These are phyloP conservation scores for Luperina nickerlii DNA, from an alignment of 2,888 invertebrate species.

Conservation along the genomic window DNA sequence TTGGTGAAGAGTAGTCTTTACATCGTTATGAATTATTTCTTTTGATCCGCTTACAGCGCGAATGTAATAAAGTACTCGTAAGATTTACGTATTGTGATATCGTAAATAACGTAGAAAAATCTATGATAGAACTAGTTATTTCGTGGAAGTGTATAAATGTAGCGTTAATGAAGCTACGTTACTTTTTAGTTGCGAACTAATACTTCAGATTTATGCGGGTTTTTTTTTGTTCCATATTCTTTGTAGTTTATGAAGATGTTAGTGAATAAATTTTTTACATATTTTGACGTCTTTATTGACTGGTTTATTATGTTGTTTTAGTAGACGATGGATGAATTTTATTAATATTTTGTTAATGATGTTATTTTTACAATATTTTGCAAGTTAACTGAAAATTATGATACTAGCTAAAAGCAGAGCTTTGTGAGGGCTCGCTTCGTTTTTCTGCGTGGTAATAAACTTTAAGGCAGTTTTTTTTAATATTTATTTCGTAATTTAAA, in stretches of 20 bases:
- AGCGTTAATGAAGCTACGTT: constrained; percentile 30
- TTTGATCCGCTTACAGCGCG: constrained; percentile 52
- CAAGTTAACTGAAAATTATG: neutral
- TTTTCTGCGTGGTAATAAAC: no score
- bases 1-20: constrained; percentile 42
- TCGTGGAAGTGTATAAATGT: constrained; percentile 35
- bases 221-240: constrained; percentile 45
- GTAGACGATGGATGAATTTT: constrained; percentile 10
- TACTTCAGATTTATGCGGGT: constrained; percentile 51
- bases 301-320: constrained; percentile 28
- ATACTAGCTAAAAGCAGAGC: no score
- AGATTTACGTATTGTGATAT: constrained; percentile 42
- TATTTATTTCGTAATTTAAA: no score
- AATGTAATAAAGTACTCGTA: constrained; percentile 33
- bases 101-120: constrained; percentile 45
- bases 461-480: no score
- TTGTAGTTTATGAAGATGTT: constrained; percentile 31
- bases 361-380: constrained; percentile 20
- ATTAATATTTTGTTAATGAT: constrained; percentile 10
- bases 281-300: constrained; percentile 24
- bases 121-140: constrained; percentile 8
- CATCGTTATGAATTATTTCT: constrained; percentile 50
- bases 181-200: constrained; percentile 34
- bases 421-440: no score
- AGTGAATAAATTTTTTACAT: constrained; percentile 27